Conservation (phyloP, 2,113 vertebrate species). For the Takifugu bimaculatus region DNA sequence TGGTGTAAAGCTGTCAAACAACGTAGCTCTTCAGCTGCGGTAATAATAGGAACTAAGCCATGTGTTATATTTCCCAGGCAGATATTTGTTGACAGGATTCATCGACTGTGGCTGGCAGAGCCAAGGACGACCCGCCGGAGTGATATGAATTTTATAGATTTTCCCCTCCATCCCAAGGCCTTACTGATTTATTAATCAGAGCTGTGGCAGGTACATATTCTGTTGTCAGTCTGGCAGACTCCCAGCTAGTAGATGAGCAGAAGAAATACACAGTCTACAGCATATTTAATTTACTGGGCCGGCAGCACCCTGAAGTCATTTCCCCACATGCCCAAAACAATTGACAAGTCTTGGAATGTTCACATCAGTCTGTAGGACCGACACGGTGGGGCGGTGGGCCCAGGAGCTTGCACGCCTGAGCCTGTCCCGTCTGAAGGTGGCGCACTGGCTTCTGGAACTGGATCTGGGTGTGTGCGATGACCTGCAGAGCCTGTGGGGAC, state of each 20-base stretch:
- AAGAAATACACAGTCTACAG: background rate
- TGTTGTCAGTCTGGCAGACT: constrained; percentile 1
- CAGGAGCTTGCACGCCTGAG: too few relatives aligned
- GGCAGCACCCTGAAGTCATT: background rate
- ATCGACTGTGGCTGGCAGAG: background rate
- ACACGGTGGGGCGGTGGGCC: too few relatives aligned
- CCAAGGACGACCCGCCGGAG: constrained; percentile 31
- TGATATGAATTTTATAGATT: constrained; percentile 19
- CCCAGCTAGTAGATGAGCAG: background rate
- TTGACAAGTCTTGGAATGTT: too few relatives aligned
- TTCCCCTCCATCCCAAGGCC: constrained; percentile 6
- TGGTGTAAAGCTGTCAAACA: constrained; percentile 9
- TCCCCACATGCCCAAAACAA: background rate
- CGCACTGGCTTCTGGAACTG: too few relatives aligned
- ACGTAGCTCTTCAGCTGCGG: constrained; percentile 10
- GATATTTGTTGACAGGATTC: constrained; percentile 8
- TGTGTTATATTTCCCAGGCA: constrained; percentile 7
- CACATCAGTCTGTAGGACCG: too few relatives aligned
- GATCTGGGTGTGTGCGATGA: too few relatives aligned
- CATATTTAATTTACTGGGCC: background rate
- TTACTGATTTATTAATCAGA: constrained; percentile 22
- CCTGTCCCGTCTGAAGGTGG: too few relatives aligned
- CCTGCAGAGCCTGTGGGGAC: too few relatives aligned
- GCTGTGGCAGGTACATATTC: constrained; percentile 10
- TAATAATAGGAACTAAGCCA: background rate